A percentile compares a stretch with the other conserved stretches of the same genome.
Evolutionary conservation across 1,140 invertebrate genomes (phyloP).

Genomic region (Habropoda laboriosa): DNA sequence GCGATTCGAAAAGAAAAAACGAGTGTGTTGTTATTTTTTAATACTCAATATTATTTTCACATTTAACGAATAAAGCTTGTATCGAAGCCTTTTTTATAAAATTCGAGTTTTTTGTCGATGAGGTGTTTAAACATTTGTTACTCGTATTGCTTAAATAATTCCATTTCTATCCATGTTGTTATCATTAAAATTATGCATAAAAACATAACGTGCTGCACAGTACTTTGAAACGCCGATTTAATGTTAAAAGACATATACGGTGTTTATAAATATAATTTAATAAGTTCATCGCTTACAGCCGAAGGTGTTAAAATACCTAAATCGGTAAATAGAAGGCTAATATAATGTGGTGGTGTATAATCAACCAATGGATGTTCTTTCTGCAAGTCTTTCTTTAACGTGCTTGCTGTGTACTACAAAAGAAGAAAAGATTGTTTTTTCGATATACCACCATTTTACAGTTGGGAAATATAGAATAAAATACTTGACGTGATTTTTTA

Average conservation of each 20-base stretch:
- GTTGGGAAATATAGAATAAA: not conserved
- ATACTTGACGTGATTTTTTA: constrained; percentile 66
- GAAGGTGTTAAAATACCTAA: constrained; percentile 97
- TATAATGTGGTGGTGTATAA: constrained; percentile 97
- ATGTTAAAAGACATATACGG: not conserved
- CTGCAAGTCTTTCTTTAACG: constrained; percentile 83
- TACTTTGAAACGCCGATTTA: not conserved
- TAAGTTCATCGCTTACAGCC: constrained; percentile 97
- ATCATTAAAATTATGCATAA: constrained; percentile 2
- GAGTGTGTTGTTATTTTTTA: constrained; percentile 29
- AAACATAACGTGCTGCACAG: no score
- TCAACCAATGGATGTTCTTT: constrained; percentile 95
- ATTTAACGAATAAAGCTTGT: constrained; percentile 41
- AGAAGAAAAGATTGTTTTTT: constrained; percentile 39
- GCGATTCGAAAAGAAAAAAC: not conserved
- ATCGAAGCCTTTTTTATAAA: constrained; percentile 17
- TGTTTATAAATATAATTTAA: constrained; percentile 95
- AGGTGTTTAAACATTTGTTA: constrained; percentile 1
- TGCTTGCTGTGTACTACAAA: constrained; percentile 87
- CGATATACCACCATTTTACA: not conserved
- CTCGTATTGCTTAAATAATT: not conserved
- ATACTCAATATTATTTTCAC: constrained; percentile 48
- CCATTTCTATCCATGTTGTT: not conserved
- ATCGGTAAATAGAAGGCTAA: constrained; percentile 97
- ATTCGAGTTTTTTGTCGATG: not conserved